Evolutionary conservation across 2,113 vertebrate genomes (phyloP).

Genomic region (Myotis davidii): DNA sequence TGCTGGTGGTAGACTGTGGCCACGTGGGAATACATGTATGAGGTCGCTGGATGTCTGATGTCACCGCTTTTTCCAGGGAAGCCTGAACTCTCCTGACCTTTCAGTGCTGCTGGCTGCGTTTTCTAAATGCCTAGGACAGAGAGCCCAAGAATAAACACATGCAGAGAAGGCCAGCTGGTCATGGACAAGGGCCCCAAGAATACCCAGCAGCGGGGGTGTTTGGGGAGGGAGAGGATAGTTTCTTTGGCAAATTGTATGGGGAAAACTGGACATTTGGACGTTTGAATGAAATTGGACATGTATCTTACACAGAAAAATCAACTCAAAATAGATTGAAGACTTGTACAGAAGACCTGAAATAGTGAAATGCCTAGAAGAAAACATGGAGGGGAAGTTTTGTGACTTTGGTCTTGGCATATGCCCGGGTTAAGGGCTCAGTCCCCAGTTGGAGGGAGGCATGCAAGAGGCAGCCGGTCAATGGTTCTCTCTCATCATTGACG

Average conservation of each 20-base stretch:
- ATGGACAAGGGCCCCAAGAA: not conserved
- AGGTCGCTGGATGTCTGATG: not conserved
- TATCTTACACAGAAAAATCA: not conserved
- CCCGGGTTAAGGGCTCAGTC: no score
- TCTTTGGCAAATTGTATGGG: not conserved
- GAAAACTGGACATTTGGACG: not conserved
- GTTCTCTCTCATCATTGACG: no score
- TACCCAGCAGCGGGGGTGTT: no score
- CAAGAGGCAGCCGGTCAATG: no score
- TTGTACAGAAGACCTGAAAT: not conserved
- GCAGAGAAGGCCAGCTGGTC: not conserved
- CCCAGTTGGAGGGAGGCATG: no score
- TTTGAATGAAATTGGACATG: not conserved
- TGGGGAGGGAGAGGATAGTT: not conserved
- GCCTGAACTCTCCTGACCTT: not conserved
- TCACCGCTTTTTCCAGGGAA: not conserved
- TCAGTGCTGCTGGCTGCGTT: no score
- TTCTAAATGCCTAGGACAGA: not conserved
- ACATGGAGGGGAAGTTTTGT: not conserved
- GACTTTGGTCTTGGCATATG: not conserved
- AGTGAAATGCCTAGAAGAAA: not conserved
- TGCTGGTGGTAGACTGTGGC: not conserved
- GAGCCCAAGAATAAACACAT: not conserved
- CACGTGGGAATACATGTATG: accelerated
- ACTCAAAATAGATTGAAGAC: not conserved